Conservation (phyloP, 2,888 invertebrate genomes). For the Cyclophora punctaria region DNA sequence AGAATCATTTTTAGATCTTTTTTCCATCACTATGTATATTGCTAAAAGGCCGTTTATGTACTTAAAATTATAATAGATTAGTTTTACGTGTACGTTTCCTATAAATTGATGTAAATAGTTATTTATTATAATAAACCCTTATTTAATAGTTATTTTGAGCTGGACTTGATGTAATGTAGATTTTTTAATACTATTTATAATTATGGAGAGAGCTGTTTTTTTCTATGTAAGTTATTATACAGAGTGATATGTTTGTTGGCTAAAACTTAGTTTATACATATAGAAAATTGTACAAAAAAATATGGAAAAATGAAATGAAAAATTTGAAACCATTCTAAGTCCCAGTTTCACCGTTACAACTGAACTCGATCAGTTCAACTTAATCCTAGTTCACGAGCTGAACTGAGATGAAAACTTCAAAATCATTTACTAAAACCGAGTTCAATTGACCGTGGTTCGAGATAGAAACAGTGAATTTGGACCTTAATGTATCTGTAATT, state of each 20-base stretch:
- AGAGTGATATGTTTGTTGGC: not conserved
- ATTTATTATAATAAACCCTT: not conserved
- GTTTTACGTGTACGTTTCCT: too few relatives aligned
- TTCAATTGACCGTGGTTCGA: not conserved
- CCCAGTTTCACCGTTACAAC: too few relatives aligned
- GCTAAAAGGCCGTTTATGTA: too few relatives aligned
- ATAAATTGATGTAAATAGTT: not conserved
- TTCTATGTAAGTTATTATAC: not conserved
- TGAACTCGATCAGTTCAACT: too few relatives aligned
- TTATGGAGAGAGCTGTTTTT: conserved; percentile 6
- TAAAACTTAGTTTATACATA: too few relatives aligned
- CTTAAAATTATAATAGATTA: too few relatives aligned
- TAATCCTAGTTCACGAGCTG: too few relatives aligned
- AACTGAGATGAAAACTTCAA: not conserved
- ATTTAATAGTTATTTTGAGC: not conserved
- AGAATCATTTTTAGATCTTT: too few relatives aligned
- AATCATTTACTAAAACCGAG: not conserved
- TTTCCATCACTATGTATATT: too few relatives aligned
- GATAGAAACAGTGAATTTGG: too few relatives aligned
- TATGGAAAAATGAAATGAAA: not conserved
- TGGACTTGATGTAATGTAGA: conserved; percentile 13
- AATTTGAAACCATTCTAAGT: not conserved
- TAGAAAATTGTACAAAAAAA: too few relatives aligned
- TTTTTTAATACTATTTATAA: conserved; percentile 24
- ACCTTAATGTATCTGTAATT: too few relatives aligned